phyloP scores from a whole-genome alignment of 2,797 vertebrate species.

The Poeciliopsis gracilis region DNA sequence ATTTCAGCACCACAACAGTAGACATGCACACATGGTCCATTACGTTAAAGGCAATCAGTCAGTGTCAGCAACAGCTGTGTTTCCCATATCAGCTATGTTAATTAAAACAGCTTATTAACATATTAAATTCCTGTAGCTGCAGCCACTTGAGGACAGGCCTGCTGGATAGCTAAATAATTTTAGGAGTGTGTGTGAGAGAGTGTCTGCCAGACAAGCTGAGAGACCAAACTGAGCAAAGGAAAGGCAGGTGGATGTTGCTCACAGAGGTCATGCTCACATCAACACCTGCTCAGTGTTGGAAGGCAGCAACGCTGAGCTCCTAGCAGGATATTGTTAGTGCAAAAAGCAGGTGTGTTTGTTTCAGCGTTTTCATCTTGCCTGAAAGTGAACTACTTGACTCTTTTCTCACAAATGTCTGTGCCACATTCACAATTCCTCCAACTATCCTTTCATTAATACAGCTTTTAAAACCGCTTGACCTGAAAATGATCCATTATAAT shows the following conservation, averaged over 20 bases:
- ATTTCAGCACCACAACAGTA: constrained; percentile 35
- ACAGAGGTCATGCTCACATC: constrained; percentile 52
- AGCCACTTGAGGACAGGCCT: constrained; percentile 83
- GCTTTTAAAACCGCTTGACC: background rate
- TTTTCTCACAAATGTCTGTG: background rate
- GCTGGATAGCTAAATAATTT: constrained; percentile 63
- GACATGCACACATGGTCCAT: constrained; percentile 23
- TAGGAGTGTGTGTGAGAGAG: constrained; percentile 35
- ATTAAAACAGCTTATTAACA: constrained; percentile 95
- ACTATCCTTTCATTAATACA: background rate
- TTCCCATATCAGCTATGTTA: constrained; percentile 90
- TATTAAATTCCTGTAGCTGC: constrained; percentile 91
- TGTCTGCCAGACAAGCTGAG: constrained; percentile 48
- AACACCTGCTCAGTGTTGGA: constrained; percentile 61
- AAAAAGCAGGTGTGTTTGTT: constrained; percentile 3
- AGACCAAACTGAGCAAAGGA: constrained; percentile 41
- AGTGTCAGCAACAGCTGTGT: constrained; percentile 93
- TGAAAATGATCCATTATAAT: background rate
- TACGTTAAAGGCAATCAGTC: constrained; percentile 89
- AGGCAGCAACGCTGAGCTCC: constrained; percentile 32
- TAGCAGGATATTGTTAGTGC: constrained; percentile 10
- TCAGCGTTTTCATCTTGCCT: background rate
- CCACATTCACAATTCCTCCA: background rate
- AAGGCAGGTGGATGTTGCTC: constrained; percentile 58
- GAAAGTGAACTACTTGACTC: background rate